A percentile compares a stretch with the other conserved stretches of the same genome.
phyloP scores from a whole-genome alignment of 35 echinoderm and acorn worm genomes.

The Nesometra sesokonis region DNA sequence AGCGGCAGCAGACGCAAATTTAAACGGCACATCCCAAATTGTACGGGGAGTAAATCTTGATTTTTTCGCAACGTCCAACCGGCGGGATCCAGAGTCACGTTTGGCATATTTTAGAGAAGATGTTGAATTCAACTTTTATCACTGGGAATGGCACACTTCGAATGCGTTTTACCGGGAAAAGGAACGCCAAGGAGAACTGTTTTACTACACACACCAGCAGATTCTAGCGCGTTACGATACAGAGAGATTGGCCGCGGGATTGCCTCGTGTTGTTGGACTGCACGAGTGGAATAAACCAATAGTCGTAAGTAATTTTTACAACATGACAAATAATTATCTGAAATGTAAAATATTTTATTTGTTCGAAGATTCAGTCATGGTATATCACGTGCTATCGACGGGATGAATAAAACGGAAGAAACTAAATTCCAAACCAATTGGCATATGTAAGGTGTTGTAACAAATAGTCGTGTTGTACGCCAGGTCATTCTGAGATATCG shows the following conservation, averaged over 20 bases:
- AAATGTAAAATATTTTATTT: too few relatives aligned
- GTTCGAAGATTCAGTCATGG: too few relatives aligned
- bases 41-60: background rate
- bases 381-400: too few relatives aligned
- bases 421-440: too few relatives aligned
- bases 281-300: background rate
- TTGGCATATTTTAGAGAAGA: background rate
- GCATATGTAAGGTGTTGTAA: too few relatives aligned
- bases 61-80: background rate
- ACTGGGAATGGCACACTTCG: background rate
- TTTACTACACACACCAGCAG: background rate
- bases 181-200: background rate
- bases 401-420: too few relatives aligned
- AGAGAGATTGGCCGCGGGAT: background rate
- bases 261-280: background rate
- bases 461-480: too few relatives aligned
- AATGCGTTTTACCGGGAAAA: background rate
- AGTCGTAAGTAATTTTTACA: background rate
- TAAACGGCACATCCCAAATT: background rate
- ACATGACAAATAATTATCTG: too few relatives aligned
- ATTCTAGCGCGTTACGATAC: background rate
- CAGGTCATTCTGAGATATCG: too few relatives aligned
- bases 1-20: background rate
- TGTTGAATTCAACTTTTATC: background rate
- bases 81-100: background rate